These are phyloP conservation scores for Eudemis profundana DNA, from an alignment of 2,888 invertebrate genomes.

Conservation along the genomic window DNA sequence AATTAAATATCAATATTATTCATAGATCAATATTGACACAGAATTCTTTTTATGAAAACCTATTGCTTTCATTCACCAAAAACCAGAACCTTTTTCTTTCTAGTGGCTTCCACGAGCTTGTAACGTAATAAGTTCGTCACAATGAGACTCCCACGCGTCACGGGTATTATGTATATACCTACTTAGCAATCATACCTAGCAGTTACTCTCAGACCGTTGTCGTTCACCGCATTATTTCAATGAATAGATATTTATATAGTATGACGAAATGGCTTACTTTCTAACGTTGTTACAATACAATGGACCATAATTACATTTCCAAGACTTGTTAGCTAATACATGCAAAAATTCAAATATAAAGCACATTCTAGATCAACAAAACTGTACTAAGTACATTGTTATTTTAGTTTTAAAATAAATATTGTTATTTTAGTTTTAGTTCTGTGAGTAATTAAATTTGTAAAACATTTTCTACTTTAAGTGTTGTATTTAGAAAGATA, in stretches of 20 bases:
- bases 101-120: conserved; percentile 3
- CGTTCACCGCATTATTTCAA: conserved; percentile 66
- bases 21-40: too few relatives aligned
- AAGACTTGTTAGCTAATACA: conserved; percentile 37
- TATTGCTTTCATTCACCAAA: neutral
- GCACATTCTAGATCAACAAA: conserved; percentile 9
- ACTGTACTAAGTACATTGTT: neutral
- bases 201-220: conserved; percentile 51
- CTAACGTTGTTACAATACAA: conserved; percentile 68
- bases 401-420: too few relatives aligned
- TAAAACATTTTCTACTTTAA: neutral
- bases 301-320: conserved; percentile 65
- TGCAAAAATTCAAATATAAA: conserved; percentile 25
- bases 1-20: too few relatives aligned
- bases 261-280: conserved; percentile 74
- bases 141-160: conserved; percentile 72
- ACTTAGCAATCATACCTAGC: conserved; percentile 31
- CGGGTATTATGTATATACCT: conserved; percentile 58
- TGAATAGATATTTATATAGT: conserved; percentile 65
- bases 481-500: neutral
- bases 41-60: neutral
- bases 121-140: conserved; percentile 52
- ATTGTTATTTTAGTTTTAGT: too few relatives aligned
- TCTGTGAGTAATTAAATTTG: neutral
- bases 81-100: neutral